These are phyloP conservation scores for Remorina albescens DNA, from an alignment of 2,797 vertebrate species.

Conservation along the genomic window DNA sequence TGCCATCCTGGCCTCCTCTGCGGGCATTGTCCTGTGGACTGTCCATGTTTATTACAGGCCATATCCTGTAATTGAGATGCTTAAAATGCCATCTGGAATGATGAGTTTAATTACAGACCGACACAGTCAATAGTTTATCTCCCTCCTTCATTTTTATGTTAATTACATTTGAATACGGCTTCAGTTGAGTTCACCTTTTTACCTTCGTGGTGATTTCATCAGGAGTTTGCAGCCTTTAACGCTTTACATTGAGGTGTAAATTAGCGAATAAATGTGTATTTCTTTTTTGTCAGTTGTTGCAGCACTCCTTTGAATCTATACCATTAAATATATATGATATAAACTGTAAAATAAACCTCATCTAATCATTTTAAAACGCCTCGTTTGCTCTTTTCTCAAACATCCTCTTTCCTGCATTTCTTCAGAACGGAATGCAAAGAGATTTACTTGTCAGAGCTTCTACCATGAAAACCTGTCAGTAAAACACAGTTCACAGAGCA, in stretches of 20 bases:
- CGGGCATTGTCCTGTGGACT: not conserved
- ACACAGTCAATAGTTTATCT: conserved; percentile 1
- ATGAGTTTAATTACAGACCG: conserved; percentile 8
- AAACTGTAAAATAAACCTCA: not conserved
- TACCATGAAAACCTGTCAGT: not conserved
- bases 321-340: not conserved
- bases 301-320: not conserved
- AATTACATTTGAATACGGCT: not conserved
- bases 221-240: not conserved
- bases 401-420: not conserved
- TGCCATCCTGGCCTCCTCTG: not conserved
- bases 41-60: conserved; percentile 3
- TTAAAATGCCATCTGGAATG: not conserved
- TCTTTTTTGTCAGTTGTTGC: not conserved
- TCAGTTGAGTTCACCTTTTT: not conserved
- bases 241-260: conserved; percentile 27
- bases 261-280: not conserved
- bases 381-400: not conserved
- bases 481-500: not conserved
- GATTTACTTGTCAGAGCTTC: not conserved
- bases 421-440: not conserved
- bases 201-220: not conserved
- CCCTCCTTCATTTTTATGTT: not conserved
- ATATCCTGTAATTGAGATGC: conserved; percentile 4
- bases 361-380: no score